Conservation (phyloP, 2,797 vertebrate species). For the Myotis myotis region DNA sequence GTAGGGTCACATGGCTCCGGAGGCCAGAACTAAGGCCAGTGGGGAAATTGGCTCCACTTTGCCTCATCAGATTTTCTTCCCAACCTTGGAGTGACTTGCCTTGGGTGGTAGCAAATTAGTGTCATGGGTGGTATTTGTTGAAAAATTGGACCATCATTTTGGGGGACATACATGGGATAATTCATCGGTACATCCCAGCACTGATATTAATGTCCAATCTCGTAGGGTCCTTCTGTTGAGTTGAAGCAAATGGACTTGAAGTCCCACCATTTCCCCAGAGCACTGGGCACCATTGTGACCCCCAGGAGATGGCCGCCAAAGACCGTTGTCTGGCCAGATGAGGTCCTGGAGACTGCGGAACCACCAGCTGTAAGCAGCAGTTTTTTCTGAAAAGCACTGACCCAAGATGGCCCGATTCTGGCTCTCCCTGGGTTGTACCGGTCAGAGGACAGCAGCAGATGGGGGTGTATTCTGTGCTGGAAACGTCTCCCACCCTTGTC, state of each 20-base stretch:
- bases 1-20: not conserved
- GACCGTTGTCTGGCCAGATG: not conserved
- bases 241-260: not conserved
- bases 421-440: not conserved
- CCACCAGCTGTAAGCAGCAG: not conserved
- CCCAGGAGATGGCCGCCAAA: not conserved
- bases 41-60: not conserved
- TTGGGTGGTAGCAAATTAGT: not conserved
- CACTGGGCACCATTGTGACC: not conserved
- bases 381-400: not conserved
- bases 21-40: not conserved
- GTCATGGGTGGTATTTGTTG: not conserved
- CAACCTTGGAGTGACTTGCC: not conserved
- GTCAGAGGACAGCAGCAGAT: not conserved
- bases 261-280: not conserved
- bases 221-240: not conserved
- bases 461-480: not conserved
- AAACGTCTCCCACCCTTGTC: slow-evolving; percentile 29
- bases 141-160: not conserved
- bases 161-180: not conserved
- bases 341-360: not conserved
- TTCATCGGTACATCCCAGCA: not conserved
- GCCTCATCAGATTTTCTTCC: not conserved
- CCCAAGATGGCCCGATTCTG: not conserved
- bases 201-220: not conserved